Evolutionary conservation across 2,888 invertebrate species (phyloP), one percentile per base, ranked within the genome.

Genomic region (Polia nebulosa): DNA sequence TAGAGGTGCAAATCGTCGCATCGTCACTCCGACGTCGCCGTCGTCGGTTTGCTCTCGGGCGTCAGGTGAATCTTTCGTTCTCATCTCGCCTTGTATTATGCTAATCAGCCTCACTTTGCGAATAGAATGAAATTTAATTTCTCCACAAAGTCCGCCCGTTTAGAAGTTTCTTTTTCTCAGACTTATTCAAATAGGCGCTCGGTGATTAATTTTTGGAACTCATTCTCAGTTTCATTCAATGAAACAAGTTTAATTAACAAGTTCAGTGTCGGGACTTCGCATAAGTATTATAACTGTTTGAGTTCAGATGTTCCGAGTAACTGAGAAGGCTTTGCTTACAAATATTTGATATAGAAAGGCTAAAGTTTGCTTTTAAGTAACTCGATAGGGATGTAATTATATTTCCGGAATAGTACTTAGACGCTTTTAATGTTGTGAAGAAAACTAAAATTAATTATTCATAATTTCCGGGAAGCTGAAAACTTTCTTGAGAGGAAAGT

Each of bases 211-310:
- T 94, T 93, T 84, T 88, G 89, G 86, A 93, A 91, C 91, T 92
- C 90, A 90, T 90, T 92, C 91, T 91, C 90, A 89, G 89, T 92
- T 92, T 91, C 91, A 91, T 92, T 89, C 89, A 92, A 93, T 92
- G 89, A 92, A 94, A 93, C 90, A 92, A 93, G 89, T 94, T 94
- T 93, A 94, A 94, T 94, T 93, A 94, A 92, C 89, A 91, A 92
- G 91, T 93, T 93, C 81, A 82, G 74, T 87, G 87, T 90, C 86
- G 84, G 82, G 84, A 89, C 86, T 88, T 85, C 78, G 72, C 72
- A 47, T 74, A 77, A 77, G 84, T 78, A 78, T 77, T 86, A 90
- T 88, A 87, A 85, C 86, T 84, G 87, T 88, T 85, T 77, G 79
- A 81, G 84, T 77, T 81, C 64, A 72, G 68, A 61, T 80, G 63